phyloP scores from a whole-genome alignment of 2,113 vertebrate species.

The Stercorarius parasiticus region DNA sequence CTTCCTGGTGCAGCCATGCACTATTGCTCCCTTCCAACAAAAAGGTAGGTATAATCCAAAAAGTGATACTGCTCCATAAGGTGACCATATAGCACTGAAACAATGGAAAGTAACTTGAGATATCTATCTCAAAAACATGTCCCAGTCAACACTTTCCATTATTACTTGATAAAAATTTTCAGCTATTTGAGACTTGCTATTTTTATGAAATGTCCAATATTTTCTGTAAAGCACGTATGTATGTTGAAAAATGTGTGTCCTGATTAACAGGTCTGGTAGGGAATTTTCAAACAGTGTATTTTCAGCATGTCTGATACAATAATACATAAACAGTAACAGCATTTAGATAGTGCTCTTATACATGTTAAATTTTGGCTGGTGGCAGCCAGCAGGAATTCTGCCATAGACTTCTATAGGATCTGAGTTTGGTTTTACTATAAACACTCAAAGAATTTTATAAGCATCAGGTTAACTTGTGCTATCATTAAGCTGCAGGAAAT shows the following conservation, averaged over 20 bases:
- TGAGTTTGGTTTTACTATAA: neutral
- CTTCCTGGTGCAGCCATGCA: neutral
- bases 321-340: neutral
- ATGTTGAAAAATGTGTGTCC: neutral
- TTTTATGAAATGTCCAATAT: neutral
- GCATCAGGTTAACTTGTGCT: neutral
- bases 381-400: neutral
- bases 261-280: neutral
- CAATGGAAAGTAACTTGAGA: neutral
- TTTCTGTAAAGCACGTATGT: neutral
- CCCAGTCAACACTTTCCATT: neutral
- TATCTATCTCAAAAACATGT: neutral
- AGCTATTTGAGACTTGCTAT: neutral
- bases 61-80: neutral
- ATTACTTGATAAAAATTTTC: neutral
- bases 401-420: neutral
- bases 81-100: neutral
- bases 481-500: conserved; percentile 35
- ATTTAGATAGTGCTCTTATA: neutral
- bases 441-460: neutral
- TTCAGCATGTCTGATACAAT: neutral
- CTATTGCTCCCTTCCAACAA: neutral
- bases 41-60: neutral
- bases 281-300: neutral
- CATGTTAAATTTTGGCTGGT: neutral